phyloP scores from a whole-genome alignment of 2,113 vertebrate species.

The Elgaria multicarinata region DNA sequence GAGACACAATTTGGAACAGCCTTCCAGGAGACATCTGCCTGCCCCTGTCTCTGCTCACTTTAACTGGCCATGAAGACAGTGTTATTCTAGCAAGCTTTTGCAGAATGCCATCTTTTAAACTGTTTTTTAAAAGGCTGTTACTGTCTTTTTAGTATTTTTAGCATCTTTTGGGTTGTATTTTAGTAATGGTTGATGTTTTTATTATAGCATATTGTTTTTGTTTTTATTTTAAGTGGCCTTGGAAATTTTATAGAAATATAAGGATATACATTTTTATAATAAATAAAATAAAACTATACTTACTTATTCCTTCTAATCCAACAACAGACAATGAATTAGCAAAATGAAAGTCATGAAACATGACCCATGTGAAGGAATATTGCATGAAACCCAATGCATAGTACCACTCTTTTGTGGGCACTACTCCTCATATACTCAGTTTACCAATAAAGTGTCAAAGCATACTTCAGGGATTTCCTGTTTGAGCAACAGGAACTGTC shows the following conservation, averaged over 20 bases:
- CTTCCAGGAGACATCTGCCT: neutral
- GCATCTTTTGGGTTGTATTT: neutral
- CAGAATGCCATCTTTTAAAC: no score
- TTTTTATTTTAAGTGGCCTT: neutral
- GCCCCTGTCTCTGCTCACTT: neutral
- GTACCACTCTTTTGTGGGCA: neutral
- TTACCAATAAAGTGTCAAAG: neutral
- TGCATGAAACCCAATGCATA: neutral
- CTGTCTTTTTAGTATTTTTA: neutral
- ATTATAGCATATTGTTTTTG: neutral
- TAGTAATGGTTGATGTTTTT: neutral
- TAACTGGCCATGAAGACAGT: neutral
- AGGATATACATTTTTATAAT: neutral
- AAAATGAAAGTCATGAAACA: neutral
- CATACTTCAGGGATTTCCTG: neutral
- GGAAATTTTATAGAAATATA: neutral
- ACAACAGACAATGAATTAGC: neutral
- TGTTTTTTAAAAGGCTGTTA: no score
- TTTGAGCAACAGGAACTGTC: neutral
- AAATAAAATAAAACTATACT: neutral
- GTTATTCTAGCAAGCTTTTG: no score
- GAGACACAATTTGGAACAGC: neutral
- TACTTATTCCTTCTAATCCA: neutral
- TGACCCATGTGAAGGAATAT: neutral
- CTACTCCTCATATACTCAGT: neutral